Conservation (phyloP, 2,113 vertebrate genomes). For the Mellivora capensis region DNA sequence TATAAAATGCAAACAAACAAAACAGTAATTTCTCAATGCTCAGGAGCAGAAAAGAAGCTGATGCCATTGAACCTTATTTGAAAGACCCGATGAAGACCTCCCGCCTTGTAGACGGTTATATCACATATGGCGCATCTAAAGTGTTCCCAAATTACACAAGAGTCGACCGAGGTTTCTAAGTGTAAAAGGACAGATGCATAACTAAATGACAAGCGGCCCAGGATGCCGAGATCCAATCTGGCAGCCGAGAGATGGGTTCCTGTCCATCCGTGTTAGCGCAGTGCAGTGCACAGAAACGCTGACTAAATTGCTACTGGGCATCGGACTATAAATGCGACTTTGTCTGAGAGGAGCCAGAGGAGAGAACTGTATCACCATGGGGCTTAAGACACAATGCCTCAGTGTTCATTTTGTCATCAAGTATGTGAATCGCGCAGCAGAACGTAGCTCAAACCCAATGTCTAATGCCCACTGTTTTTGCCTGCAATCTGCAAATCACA, state of each 20-base stretch:
- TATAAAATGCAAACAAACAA: neutral
- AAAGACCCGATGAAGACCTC: neutral
- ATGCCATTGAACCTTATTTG: neutral
- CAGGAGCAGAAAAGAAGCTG: neutral
- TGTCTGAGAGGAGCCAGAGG: constrained; percentile 32
- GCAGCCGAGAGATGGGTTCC: constrained; percentile 33
- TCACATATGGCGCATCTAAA: constrained; percentile 31
- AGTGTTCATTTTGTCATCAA: constrained; percentile 61
- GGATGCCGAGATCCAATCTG: constrained; percentile 46
- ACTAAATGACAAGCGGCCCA: constrained; percentile 30
- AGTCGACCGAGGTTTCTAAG: neutral
- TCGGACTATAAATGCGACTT: constrained; percentile 56
- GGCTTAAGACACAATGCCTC: constrained; percentile 64
- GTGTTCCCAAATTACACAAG: neutral
- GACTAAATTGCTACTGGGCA: constrained; percentile 11
- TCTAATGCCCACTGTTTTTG: neutral
- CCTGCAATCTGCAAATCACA: constrained; percentile 37
- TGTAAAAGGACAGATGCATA: neutral
- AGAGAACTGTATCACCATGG: constrained; percentile 49
- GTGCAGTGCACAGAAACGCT: constrained; percentile 36
- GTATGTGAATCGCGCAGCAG: constrained; percentile 22
- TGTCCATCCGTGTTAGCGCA: neutral
- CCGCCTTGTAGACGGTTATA: constrained; percentile 13
- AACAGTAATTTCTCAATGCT: constrained; percentile 21
- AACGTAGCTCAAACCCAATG: neutral